These are phyloP conservation scores for Rousettus leschenaultii DNA, from an alignment of 2,113 vertebrate genomes.

Conservation along the genomic window DNA sequence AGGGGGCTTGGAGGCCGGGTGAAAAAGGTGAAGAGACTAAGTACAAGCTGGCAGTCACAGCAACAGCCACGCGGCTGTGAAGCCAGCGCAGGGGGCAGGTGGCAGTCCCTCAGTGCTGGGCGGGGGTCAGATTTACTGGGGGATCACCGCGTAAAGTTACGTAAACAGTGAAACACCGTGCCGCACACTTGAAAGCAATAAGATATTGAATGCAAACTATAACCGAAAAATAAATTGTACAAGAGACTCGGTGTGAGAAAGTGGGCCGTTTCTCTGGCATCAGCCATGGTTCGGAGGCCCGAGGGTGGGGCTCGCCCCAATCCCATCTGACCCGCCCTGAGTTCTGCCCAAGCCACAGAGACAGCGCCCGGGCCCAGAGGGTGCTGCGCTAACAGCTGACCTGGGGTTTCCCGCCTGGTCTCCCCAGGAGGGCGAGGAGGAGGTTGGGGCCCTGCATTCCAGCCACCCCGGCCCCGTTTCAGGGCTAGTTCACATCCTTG, in stretches of 20 bases:
- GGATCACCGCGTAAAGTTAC: too few species aligned
- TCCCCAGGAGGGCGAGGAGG: background rate
- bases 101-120: accelerated
- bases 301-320: accelerated
- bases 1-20: too few species aligned
- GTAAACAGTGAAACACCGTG: too few species aligned
- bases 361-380: background rate
- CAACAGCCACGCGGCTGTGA: too few species aligned
- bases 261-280: accelerated
- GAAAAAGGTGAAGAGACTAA: background rate
- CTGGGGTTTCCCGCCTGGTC: background rate
- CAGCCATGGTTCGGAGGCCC: background rate
- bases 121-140: background rate
- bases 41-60: too few species aligned
- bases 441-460: background rate
- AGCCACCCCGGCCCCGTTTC: background rate
- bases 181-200: background rate
- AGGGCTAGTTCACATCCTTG: background rate
- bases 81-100: background rate
- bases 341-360: background rate
- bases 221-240: background rate
- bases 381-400: accelerated
- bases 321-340: accelerated
- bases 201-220: background rate
- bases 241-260: background rate